Conservation (phyloP, 2,888 invertebrate genomes). For the Schizaphis graminum region DNA sequence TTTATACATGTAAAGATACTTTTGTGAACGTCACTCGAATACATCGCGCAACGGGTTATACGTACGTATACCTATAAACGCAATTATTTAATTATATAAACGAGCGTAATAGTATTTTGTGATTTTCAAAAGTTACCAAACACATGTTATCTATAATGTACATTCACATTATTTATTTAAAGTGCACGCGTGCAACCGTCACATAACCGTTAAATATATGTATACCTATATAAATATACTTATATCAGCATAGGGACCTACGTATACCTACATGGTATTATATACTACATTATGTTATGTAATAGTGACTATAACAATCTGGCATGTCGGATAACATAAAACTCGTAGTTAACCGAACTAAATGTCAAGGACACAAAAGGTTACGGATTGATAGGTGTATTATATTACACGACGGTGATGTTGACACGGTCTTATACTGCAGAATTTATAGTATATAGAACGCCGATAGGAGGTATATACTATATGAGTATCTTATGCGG, state of each 20-base stretch:
- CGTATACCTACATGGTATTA: fast-evolving
- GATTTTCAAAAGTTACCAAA: neutral
- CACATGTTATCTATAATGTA: neutral
- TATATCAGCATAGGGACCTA: neutral
- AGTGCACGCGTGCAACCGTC: neutral
- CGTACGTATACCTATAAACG: too few relatives aligned
- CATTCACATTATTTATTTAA: neutral
- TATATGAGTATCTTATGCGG: neutral
- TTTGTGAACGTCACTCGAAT: neutral
- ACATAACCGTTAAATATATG: neutral
- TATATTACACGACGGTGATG: neutral
- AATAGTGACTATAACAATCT: neutral
- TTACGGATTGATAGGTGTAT: neutral
- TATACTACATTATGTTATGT: neutral
- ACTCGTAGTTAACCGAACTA: neutral
- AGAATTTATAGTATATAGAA: neutral
- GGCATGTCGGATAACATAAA: neutral
- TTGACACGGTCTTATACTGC: neutral
- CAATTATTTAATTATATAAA: neutral
- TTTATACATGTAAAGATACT: neutral
- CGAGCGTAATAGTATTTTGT: neutral
- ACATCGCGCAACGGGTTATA: neutral
- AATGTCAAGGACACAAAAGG: constrained; percentile 22
- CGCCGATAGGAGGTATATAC: neutral
- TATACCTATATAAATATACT: neutral